Evolutionary conservation across 2,888 invertebrate species (phyloP).

Genomic region (Scotopteryx bipunctaria): DNA sequence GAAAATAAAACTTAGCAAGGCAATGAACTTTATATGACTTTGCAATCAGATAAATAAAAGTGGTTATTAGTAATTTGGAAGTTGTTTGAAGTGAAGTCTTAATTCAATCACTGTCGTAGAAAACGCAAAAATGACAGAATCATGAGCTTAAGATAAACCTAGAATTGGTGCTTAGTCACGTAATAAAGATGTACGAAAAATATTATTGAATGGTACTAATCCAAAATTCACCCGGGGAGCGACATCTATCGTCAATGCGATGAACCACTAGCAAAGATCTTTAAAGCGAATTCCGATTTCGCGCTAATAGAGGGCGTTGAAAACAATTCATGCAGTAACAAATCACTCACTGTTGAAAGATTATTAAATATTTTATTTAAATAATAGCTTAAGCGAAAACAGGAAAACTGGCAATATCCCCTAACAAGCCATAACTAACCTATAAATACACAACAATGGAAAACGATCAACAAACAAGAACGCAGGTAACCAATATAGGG

Average conservation of each 20-base stretch:
- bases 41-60: no score
- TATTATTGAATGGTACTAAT: no score
- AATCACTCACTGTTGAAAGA: background rate
- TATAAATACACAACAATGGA: conserved; percentile 13
- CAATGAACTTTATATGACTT: no score
- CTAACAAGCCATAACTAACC: background rate
- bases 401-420: conserved; percentile 4
- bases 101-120: background rate
- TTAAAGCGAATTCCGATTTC: conserved; percentile 4
- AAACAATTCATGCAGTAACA: background rate
- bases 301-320: conserved; percentile 19
- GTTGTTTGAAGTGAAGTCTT: background rate
- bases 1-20: no score
- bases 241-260: conserved; percentile 9
- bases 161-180: background rate
- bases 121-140: background rate
- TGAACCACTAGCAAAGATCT: conserved; percentile 10
- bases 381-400: no score
- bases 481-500: conserved; percentile 27
- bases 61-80: background rate
- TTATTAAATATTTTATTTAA: background rate
- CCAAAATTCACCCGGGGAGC: no score
- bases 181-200: no score
- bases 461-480: conserved; percentile 17
- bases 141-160: conserved; percentile 2